Percentiles rank a stretch among this genome's conserved stretches.
phyloP scores from a whole-genome alignment of 2,888 invertebrate genomes.

The Drosophila atroscutellata region DNA sequence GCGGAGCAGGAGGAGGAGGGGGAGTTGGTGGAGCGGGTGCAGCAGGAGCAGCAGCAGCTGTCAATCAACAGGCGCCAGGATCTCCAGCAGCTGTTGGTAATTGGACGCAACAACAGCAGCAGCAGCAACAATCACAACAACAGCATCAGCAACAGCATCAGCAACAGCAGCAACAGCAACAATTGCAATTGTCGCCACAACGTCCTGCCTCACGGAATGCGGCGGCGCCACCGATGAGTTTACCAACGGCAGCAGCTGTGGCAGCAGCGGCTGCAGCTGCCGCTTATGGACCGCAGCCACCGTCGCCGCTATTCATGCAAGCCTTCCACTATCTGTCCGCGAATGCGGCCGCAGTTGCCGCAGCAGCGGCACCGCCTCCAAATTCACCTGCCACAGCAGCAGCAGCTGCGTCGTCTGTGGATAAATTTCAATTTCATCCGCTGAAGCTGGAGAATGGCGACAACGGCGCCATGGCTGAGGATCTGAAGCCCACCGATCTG shows the following conservation, averaged over 20 bases:
- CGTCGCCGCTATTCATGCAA: conserved; percentile 85
- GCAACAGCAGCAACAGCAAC: conserved; percentile 68
- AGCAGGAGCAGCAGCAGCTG: conserved; percentile 5
- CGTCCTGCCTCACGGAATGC: conserved; percentile 76
- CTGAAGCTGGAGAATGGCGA: conserved; percentile 81
- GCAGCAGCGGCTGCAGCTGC: conserved; percentile 83
- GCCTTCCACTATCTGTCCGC: conserved; percentile 85
- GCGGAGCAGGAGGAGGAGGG: neutral
- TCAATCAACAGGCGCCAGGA: conserved; percentile 51
- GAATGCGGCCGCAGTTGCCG: conserved; percentile 70
- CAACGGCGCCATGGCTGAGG: conserved; percentile 84
- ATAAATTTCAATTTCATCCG: conserved; percentile 84
- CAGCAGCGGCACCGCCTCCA: conserved; percentile 76
- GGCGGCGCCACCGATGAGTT: conserved; percentile 70
- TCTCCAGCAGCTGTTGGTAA: conserved; percentile 58
- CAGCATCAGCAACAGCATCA: conserved; percentile 35
- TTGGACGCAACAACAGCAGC: conserved; percentile 55
- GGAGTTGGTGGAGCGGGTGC: neutral
- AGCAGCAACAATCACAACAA: conserved; percentile 33
- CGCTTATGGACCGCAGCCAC: conserved; percentile 84
- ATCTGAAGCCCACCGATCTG: conserved; percentile 89
- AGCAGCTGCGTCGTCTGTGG: conserved; percentile 42
- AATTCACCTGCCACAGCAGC: conserved; percentile 80
- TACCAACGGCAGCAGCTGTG: conserved; percentile 83
- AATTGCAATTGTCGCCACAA: conserved; percentile 76